phyloP scores from a whole-genome alignment of 2,888 invertebrate genomes.

The Cosmia pyralina region DNA sequence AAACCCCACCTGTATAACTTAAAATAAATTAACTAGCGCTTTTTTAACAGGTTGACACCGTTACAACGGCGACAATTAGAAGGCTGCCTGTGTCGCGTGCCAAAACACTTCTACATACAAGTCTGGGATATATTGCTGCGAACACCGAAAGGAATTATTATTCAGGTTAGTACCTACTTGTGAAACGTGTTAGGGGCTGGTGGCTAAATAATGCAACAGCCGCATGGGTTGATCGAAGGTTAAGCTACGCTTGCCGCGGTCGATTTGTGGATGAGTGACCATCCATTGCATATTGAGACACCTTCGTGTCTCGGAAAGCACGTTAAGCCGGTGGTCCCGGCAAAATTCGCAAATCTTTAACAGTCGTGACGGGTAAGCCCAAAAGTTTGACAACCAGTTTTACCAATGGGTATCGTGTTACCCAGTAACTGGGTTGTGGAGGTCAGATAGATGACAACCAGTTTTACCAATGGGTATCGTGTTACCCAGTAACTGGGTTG shows the following conservation, averaged over 20 bases:
- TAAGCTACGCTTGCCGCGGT: background rate
- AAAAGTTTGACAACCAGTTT: no score
- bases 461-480: no score
- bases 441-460: no score
- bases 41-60: constrained; percentile 92
- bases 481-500: no score
- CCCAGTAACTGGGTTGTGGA: no score
- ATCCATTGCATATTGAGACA: no score
- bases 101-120: constrained; percentile 97
- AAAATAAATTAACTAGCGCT: background rate
- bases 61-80: constrained; percentile 97
- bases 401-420: no score
- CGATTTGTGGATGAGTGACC: background rate
- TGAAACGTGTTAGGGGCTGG: background rate
- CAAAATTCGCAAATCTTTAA: no score
- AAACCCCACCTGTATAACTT: background rate
- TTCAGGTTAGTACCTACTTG: constrained; percentile 89
- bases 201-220: background rate
- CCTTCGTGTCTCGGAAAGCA: no score
- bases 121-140: constrained; percentile 98
- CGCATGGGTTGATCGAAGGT: background rate
- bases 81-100: constrained; percentile 98
- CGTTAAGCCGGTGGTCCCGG: no score
- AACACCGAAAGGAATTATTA: constrained; percentile 96
- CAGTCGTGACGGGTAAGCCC: no score